Evolutionary conservation across 2,113 vertebrate species (phyloP), one percentile per base, ranked within the genome.

Genomic region (Calypte anna): DNA sequence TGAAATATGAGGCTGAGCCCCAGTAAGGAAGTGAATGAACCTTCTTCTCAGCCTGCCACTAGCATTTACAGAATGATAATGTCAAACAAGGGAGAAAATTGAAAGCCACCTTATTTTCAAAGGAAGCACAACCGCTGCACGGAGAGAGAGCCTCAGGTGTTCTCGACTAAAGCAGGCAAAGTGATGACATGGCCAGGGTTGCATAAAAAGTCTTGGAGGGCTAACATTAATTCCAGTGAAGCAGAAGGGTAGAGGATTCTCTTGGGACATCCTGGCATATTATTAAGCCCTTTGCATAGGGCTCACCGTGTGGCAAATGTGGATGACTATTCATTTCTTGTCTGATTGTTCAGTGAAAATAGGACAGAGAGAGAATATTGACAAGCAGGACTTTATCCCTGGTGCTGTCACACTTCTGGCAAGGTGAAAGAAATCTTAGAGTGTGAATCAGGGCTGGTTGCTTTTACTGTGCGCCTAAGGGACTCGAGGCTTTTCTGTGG

Each of bases 351-450:
- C 18, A 24, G 31, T 38, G 15, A 11, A 64, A 75, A 63, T 7
- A 69, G 12, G 5, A 9, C 23, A 2, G 3, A 0, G 6, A 76
- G 31, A 63, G 62, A 57, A n/a, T 0, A 27, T 24, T 17, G 46
- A 30, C 18, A 58, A 67, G 20, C 5, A 54, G 13, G 8, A 62
- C 13, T 50, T 68, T 36, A 31, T 15, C 16, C 16, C n/a, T 75
- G 44, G 13, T 51, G 36, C 22, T 82, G 55, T 55, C 27, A 50
- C 1, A 0, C 9, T 58, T 55, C 59, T 68, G 46, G 28, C 10
- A 19, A 18, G 24, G 28, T 27, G 59, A 25, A n/a, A 92, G 61
- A 87, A 92, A 78, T 7, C 8, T 70, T 57, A 20, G 19, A 24
- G 15, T n/a, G 6, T 66, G 72, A 59, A 36, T 62, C 30, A 30